phyloP scores from a whole-genome alignment of 2,888 invertebrate species.

The Aelia acuminata region DNA sequence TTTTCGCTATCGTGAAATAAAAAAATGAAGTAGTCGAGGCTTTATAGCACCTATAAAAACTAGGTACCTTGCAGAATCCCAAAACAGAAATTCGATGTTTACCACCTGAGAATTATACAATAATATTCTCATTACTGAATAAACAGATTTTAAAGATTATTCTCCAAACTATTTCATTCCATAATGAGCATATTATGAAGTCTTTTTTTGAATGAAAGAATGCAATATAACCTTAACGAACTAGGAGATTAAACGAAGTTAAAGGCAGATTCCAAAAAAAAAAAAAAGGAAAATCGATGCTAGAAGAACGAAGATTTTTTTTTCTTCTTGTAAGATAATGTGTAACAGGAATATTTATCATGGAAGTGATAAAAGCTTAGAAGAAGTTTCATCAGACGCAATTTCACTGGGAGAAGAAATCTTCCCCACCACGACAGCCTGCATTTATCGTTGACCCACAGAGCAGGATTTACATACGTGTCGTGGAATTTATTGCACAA shows the following conservation, averaged over 20 bases:
- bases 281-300: background rate
- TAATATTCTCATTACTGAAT: too few species aligned
- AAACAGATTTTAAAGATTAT: too few species aligned
- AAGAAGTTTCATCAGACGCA: background rate
- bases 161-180: too few species aligned
- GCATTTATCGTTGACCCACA: background rate
- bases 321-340: background rate
- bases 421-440: background rate
- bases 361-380: background rate
- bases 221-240: background rate
- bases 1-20: too few species aligned
- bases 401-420: conserved; percentile 18
- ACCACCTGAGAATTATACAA: too few species aligned
- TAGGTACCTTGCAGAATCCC: too few species aligned
- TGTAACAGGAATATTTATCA: background rate
- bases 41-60: too few species aligned
- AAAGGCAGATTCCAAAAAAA: background rate
- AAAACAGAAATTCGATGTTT: too few species aligned
- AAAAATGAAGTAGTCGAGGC: too few species aligned
- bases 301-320: background rate
- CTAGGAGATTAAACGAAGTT: background rate
- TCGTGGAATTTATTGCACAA: background rate
- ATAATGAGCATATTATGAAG: too few species aligned
- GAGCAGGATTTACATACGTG: background rate
- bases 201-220: background rate